Conservation (phyloP, 2,113 vertebrate species). For the Otis tarda region DNA sequence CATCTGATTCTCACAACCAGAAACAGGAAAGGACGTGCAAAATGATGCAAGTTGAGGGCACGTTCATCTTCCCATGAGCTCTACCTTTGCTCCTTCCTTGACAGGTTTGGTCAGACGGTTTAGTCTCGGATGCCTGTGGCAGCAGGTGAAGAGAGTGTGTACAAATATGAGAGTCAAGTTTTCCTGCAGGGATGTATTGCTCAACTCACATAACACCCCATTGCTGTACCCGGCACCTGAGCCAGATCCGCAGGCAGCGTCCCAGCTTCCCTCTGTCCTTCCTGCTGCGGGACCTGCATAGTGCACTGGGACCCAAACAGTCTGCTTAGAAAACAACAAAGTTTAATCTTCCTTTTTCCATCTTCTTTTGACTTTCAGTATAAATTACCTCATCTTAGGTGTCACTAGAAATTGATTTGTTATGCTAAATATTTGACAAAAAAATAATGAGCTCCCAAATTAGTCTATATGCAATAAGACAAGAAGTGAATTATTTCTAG, state of each 20-base stretch:
- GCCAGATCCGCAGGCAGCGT: not conserved
- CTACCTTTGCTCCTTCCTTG: not conserved
- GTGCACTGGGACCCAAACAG: not conserved
- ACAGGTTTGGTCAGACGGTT: not conserved
- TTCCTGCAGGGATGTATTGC: not conserved
- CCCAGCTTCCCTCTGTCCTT: not conserved
- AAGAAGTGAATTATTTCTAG: conserved; percentile 74
- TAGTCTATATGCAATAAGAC: conserved; percentile 65
- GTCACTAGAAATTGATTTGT: conserved; percentile 76
- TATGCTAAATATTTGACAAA: conserved; percentile 78
- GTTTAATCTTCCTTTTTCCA: conserved; percentile 58
- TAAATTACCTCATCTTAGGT: conserved; percentile 69
- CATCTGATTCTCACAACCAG: not conserved
- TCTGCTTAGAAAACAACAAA: conserved; percentile 4
- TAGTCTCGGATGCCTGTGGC: not conserved
- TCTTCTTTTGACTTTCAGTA: conserved; percentile 71
- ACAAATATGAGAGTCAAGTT: not conserved
- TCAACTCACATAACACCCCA: rapidly evolving
- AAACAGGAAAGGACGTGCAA: not conserved
- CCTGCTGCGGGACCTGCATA: not conserved
- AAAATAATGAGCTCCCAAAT: conserved; percentile 79
- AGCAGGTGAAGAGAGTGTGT: not conserved
- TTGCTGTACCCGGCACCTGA: not conserved
- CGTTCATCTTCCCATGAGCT: rapidly evolving
- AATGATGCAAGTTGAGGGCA: not conserved